Conservation (phyloP, 1,140 invertebrate genomes). For the Adoxophyes honmai region DNA sequence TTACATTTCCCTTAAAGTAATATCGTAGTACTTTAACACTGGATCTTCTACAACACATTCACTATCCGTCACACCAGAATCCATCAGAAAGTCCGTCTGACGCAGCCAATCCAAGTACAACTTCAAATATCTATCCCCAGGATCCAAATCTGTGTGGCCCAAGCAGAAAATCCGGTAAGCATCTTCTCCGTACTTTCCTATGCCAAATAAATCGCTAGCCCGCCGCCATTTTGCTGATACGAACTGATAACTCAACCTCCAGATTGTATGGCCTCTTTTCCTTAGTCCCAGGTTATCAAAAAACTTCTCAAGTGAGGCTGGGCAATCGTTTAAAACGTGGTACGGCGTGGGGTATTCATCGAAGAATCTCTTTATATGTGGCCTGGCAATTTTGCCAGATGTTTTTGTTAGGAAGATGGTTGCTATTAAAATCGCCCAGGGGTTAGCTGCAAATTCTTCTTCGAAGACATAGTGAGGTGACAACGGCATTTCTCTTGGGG, state of each 20-base stretch:
- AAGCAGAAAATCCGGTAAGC: constrained; percentile 78
- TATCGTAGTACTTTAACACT: constrained; percentile 63
- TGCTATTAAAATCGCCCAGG: constrained; percentile 77
- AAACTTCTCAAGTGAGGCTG: constrained; percentile 63
- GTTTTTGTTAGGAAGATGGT: constrained; percentile 79
- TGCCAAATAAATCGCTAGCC: constrained; percentile 74
- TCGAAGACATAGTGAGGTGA: constrained; percentile 77
- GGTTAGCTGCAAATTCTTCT: constrained; percentile 74
- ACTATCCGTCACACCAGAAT: constrained; percentile 56
- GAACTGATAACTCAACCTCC: constrained; percentile 77
- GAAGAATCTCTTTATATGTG: constrained; percentile 71
- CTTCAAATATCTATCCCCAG: constrained; percentile 75
- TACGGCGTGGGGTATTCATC: constrained; percentile 71
- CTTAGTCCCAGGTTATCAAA: constrained; percentile 73
- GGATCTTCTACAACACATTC: constrained; percentile 67
- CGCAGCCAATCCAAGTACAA: constrained; percentile 77
- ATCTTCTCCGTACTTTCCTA: constrained; percentile 78
- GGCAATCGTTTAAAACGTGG: constrained; percentile 60
- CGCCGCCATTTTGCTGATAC: constrained; percentile 76
- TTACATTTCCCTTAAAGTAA: constrained; percentile 60
- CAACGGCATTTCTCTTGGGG: constrained; percentile 60
- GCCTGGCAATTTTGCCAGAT: constrained; percentile 65
- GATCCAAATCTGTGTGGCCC: constrained; percentile 75
- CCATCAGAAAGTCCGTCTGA: constrained; percentile 62
- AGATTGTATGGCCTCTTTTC: constrained; percentile 74